These are phyloP conservation scores for Psilopogon haemacephalus DNA, from an alignment of 2,113 vertebrate genomes.

Conservation along the genomic window DNA sequence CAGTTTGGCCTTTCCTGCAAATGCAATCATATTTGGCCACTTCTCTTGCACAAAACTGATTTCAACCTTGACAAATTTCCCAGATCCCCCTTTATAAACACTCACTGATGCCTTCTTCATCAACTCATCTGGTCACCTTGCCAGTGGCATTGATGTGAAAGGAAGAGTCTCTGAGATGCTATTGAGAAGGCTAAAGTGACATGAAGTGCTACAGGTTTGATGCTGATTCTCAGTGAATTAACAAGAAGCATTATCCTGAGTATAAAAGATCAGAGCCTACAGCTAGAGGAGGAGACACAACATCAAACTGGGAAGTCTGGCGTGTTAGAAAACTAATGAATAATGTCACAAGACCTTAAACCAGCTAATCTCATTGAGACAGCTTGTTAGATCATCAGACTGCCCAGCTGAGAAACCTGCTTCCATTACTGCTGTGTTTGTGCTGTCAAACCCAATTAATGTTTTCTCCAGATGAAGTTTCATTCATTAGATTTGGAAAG, in stretches of 20 bases:
- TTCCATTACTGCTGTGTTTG: slow-evolving; percentile 34
- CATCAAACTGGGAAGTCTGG: slow-evolving; percentile 12
- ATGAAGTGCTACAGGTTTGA: not conserved
- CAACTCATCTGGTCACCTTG: not conserved
- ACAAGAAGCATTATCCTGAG: slow-evolving; percentile 35
- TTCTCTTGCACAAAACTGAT: not conserved
- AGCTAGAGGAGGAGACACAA: not conserved
- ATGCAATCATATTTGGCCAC: not conserved
- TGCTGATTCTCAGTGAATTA: slow-evolving; percentile 37
- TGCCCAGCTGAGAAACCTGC: slow-evolving; percentile 51
- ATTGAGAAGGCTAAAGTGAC: not conserved
- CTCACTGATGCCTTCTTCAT: not conserved
- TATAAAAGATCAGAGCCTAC: slow-evolving; percentile 15
- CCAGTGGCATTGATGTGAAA: not conserved
- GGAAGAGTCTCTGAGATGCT: not conserved
- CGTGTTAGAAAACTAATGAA: slow-evolving; percentile 49
- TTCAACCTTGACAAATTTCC: not conserved
- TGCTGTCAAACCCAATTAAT: slow-evolving; percentile 34
- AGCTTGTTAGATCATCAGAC: slow-evolving; percentile 50
- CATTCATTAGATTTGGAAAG: slow-evolving; percentile 29
- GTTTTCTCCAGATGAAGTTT: slow-evolving; percentile 33
- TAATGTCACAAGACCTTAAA: slow-evolving; percentile 59
- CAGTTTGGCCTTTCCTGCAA: not conserved
- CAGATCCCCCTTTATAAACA: not conserved
- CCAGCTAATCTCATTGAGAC: slow-evolving; percentile 51